These are phyloP conservation scores for Bembecia ichneumoniformis DNA, from an alignment of 2,888 invertebrate species.

Conservation along the genomic window DNA sequence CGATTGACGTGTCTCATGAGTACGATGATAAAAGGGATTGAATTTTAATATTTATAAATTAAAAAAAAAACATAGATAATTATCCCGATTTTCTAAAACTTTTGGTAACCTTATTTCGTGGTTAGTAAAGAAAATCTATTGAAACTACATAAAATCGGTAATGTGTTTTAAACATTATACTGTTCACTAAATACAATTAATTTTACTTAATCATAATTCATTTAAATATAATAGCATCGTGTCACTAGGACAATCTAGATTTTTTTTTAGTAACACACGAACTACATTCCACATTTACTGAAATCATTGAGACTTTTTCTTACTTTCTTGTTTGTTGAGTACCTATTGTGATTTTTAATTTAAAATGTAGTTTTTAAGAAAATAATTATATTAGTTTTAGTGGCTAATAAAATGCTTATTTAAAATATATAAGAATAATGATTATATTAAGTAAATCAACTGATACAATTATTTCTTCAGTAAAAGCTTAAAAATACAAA, in stretches of 20 bases:
- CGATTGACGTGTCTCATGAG: conserved; percentile 41
- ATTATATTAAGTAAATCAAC: background rate
- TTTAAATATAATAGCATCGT: too few species aligned
- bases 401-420: background rate
- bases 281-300: too few species aligned
- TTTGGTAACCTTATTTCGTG: conserved; percentile 45
- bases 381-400: conserved; percentile 19
- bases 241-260: too few species aligned
- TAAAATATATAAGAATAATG: background rate
- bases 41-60: conserved; percentile 16
- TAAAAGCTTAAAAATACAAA: too few species aligned
- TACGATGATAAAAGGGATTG: background rate
- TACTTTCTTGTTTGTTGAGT: conserved; percentile 34
- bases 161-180: too few species aligned
- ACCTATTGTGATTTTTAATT: conserved; percentile 45
- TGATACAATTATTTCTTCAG: too few species aligned
- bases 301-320: conserved; percentile 13
- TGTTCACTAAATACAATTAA: too few species aligned
- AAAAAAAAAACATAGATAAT: conserved; percentile 27
- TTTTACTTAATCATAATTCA: too few species aligned
- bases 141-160: background rate
- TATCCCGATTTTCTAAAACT: conserved; percentile 47
- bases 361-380: conserved; percentile 42
- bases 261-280: too few species aligned
- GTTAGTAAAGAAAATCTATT: conserved; percentile 15